A percentile compares a stretch with the other conserved stretches of the same genome.
phyloP scores from a whole-genome alignment of 2,888 invertebrate genomes.

The Drosophila barbarae region DNA sequence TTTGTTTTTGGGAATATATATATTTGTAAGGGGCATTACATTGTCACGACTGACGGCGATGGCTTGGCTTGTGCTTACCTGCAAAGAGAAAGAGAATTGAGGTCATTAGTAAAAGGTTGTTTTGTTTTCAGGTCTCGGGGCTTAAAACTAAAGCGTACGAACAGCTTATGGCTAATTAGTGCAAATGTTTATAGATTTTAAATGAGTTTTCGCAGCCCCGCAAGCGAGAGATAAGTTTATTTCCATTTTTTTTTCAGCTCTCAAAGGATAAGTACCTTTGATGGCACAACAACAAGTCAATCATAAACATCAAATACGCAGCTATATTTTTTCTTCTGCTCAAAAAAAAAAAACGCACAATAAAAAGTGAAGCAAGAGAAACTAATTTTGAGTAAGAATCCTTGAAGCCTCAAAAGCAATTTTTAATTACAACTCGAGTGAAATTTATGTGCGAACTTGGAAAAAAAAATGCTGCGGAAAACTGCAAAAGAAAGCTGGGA shows the following conservation, averaged over 20 bases:
- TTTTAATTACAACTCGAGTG: conserved; percentile 73
- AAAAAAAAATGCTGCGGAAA: background rate
- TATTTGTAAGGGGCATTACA: conserved; percentile 55
- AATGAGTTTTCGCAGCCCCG: conserved; percentile 26
- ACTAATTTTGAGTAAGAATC: conserved; percentile 63
- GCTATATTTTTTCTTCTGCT: background rate
- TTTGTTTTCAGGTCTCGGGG: conserved; percentile 18
- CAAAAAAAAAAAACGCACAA: conserved; percentile 10
- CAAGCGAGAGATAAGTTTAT: background rate
- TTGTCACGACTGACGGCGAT: conserved; percentile 61
- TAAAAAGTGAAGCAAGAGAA: conserved; percentile 34
- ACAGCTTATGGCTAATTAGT: conserved; percentile 37
- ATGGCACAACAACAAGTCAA: conserved; percentile 4
- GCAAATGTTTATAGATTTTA: conserved; percentile 38
- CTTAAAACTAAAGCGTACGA: conserved; percentile 14
- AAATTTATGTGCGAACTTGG: conserved; percentile 69
- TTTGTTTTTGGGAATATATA: conserved; percentile 31
- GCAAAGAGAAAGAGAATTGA: conserved; percentile 65
- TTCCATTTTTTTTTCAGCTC: background rate
- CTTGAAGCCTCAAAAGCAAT: conserved; percentile 60
- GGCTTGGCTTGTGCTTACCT: conserved; percentile 65
- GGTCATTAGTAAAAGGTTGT: conserved; percentile 71
- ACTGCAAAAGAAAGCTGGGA: conserved; percentile 18
- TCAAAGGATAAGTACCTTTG: conserved; percentile 9
- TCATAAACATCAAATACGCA: conserved; percentile 14